Evolutionary conservation across 2,113 vertebrate genomes (phyloP), one percentile per base, ranked within the genome.

Genomic region (Spilogale gracilis): DNA sequence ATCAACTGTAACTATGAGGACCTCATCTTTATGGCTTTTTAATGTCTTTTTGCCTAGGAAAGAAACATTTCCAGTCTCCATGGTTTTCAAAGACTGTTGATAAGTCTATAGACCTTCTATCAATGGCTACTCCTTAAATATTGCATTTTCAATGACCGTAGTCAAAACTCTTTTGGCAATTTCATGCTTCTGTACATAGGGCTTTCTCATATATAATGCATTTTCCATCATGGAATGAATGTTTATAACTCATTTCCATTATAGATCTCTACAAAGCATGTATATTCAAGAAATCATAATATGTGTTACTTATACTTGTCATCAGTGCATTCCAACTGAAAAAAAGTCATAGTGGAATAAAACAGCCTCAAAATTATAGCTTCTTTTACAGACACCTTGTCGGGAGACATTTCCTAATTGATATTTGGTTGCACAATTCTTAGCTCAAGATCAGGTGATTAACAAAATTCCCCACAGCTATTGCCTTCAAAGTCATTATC

Each of bases 1-100:
- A 32, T 73, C 90, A 85, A 56, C 67, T 91, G 30, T 60, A 94
- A 96, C 74, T 80, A 63, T 27, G 58, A 50, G 71, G n/a, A 45
- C 30, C 25, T 81, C 58, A 81, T 85, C 87, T 54, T 76, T 45
- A 85, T 27, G 21, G 63, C 63, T 56, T 95, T 65, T 54, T 84
- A 63, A 85, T 95, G 78, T 71, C 65, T 78, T 84, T 91, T 81
- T 82, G 21, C 50, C 67, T n/a, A 84, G 30, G 58, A 87, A 58
- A 94, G 73, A 95, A 63, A 18, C 3, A 10, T 14, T 9, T 50
- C 20, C 11, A 32, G 20, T 63, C 69, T 92, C 67, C 13, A n/a
- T 30, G 0, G 30, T 84, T 90, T 95, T 91, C 52, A 58, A 67
- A 85, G 65, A 52, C 16, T 67, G 8, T 45, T 61, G 43, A 48